These are phyloP conservation scores for Fratercula arctica DNA, from an alignment of 2,797 vertebrate species.

Conservation along the genomic window DNA sequence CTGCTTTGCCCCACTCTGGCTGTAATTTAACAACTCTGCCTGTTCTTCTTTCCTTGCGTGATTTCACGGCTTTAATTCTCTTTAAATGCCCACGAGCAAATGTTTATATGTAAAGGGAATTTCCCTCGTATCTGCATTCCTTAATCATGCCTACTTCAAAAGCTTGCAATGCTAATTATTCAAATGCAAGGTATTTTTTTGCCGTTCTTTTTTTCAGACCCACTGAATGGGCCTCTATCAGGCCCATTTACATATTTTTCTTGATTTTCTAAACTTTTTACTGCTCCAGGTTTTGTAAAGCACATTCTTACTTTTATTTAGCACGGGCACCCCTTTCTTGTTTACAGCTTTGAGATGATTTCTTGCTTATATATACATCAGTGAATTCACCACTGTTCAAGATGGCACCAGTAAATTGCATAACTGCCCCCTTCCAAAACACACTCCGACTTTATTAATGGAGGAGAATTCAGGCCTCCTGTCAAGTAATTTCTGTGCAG, in stretches of 20 bases:
- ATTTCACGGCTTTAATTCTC: not conserved
- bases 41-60: not conserved
- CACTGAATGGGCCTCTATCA: not conserved
- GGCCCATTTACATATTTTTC: not conserved
- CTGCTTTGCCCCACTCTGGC: not conserved
- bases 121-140: not conserved
- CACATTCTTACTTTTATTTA: not conserved
- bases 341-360: not conserved
- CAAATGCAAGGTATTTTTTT: not conserved
- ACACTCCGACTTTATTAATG: not conserved
- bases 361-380: not conserved
- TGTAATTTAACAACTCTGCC: not conserved
- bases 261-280: not conserved
- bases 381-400: not conserved
- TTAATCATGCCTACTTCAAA: not conserved
- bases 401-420: constrained; percentile 3
- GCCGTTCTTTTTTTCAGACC: not conserved
- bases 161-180: not conserved
- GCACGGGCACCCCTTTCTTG: not conserved
- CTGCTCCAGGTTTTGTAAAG: not conserved
- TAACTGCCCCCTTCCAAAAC: constrained; percentile 30
- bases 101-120: not conserved
- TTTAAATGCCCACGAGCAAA: not conserved
- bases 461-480: not conserved
- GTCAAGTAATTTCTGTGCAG: constrained; percentile 1